Evolutionary conservation across 2,888 invertebrate species (phyloP).

Genomic region (Eupeodes latifasciatus): DNA sequence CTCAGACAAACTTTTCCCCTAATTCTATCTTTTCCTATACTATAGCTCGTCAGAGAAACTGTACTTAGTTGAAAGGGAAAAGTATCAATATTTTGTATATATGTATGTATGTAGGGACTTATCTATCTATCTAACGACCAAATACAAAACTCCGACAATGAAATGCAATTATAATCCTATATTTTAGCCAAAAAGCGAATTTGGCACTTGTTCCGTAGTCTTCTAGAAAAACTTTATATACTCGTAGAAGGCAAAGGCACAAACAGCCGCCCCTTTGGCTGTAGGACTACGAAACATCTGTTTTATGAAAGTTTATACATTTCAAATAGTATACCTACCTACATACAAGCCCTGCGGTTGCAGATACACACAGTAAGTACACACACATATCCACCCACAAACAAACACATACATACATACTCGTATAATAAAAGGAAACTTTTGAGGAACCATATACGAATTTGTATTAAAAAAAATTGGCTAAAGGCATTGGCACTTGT

Average conservation of each 20-base stretch:
- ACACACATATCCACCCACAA: neutral
- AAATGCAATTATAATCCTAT: slow-evolving; percentile 40
- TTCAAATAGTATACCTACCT: neutral
- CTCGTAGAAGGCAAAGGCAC: neutral
- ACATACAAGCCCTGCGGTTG: slow-evolving; percentile 43
- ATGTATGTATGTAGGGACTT: neutral
- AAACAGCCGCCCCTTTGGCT: neutral
- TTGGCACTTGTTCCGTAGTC: slow-evolving; percentile 10
- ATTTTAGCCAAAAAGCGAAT: slow-evolving; percentile 28
- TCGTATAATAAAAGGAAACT: slow-evolving; percentile 3
- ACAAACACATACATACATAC: neutral
- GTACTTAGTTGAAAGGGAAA: slow-evolving; percentile 2
- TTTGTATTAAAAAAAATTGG: neutral
- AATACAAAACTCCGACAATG: slow-evolving; percentile 31
- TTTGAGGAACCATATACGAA: slow-evolving; percentile 23
- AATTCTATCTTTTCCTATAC: neutral
- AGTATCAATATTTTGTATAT: neutral
- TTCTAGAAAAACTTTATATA: neutral
- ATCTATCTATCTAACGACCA: neutral
- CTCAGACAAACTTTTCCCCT: slow-evolving; percentile 20
- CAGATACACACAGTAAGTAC: neutral
- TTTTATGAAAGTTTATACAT: slow-evolving; percentile 45
- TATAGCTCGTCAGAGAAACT: neutral
- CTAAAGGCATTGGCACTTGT: slow-evolving; percentile 41
- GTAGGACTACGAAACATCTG: slow-evolving; percentile 47